phyloP scores from a whole-genome alignment of 2,113 vertebrate species.

The Brachypteracias leptosomus region DNA sequence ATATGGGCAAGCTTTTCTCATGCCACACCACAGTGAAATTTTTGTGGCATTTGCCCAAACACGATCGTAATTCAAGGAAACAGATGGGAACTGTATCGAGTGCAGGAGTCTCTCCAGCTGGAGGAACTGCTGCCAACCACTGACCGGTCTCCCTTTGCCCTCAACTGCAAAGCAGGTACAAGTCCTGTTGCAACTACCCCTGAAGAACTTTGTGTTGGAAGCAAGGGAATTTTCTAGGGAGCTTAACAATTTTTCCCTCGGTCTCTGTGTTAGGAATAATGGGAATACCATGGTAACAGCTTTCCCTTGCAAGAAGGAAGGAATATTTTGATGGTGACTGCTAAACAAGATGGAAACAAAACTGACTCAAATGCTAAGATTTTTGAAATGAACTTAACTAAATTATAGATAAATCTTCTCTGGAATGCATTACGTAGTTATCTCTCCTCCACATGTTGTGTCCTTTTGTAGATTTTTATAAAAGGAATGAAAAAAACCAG shows the following conservation, averaged over 20 bases:
- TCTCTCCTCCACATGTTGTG: neutral
- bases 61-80: neutral
- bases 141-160: neutral
- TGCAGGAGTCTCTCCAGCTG: neutral
- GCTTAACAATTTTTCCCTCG: neutral
- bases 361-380: neutral
- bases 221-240: neutral
- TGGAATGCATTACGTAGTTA: neutral
- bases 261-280: neutral
- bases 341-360: neutral
- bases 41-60: neutral
- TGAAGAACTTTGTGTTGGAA: neutral
- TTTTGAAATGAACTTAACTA: neutral
- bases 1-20: neutral
- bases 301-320: neutral
- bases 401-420: neutral
- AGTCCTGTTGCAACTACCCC: neutral
- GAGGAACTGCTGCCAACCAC: neutral
- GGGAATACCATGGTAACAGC: slow-evolving; percentile 29
- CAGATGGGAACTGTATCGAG: neutral
- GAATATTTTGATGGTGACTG: neutral
- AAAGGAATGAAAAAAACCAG: neutral
- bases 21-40: neutral
- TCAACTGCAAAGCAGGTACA: neutral
- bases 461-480: neutral